Conservation (phyloP, 2,888 invertebrate genomes). For the Stenoptilia bipunctidactyla region DNA sequence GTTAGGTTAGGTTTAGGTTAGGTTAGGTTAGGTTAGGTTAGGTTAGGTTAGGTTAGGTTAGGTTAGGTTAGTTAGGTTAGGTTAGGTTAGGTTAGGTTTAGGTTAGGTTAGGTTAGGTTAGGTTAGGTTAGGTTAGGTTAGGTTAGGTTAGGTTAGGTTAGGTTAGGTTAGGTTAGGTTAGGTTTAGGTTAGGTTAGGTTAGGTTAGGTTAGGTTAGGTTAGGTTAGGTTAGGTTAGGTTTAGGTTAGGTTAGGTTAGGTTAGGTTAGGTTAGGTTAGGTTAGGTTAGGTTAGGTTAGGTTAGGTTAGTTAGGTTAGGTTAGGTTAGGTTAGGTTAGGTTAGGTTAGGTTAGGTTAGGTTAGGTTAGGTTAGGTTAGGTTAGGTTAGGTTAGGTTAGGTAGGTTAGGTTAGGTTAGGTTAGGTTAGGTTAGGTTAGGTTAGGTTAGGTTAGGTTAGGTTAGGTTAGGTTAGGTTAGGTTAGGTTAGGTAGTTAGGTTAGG, state of each 20-base stretch:
- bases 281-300: conserved; percentile 1
- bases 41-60: conserved; percentile 1
- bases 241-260: conserved; percentile 1
- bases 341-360: conserved; percentile 1
- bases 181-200: no score
- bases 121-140: conserved; percentile 1
- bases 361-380: conserved; percentile 1
- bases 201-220: conserved; percentile 1
- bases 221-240: conserved; percentile 1
- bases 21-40: conserved; percentile 1
- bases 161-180: conserved; percentile 1
- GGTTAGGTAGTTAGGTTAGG: no score
- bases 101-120: not conserved
- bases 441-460: conserved; percentile 16
- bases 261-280: conserved; percentile 1
- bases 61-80: conserved; percentile 1
- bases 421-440: conserved; percentile 15
- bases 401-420: conserved; percentile 14
- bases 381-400: conserved; percentile 13
- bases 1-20: conserved; percentile 1
- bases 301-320: conserved; percentile 1
- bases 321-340: conserved; percentile 1
- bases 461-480: conserved; percentile 17
- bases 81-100: conserved; percentile 1
- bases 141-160: conserved; percentile 1